A percentile compares a stretch with the other conserved stretches of the same genome.
phyloP scores from a whole-genome alignment of 2,888 invertebrate species.

The Eumacrocentrus americanus region DNA sequence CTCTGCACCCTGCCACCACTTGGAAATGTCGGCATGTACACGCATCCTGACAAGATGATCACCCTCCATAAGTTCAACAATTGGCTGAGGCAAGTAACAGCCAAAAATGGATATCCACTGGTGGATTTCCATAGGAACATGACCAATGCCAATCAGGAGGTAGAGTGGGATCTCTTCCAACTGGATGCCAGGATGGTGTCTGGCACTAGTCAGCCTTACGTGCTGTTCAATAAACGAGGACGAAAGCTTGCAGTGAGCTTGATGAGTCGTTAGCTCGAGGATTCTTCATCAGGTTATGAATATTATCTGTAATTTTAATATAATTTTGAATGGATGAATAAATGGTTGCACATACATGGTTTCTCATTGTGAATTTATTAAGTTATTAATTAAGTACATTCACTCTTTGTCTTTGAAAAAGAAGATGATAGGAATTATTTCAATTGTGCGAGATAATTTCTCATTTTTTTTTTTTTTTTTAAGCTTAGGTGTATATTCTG shows the following conservation, averaged over 20 bases:
- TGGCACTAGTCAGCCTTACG: conserved; percentile 42
- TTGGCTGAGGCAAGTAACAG: conserved; percentile 37
- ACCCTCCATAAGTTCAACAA: conserved; percentile 41
- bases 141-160: conserved; percentile 30
- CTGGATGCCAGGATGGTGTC: conserved; percentile 48
- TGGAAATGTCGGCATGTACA: conserved; percentile 41
- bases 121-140: conserved; percentile 41
- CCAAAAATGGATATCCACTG: conserved; percentile 32
- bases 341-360: no score
- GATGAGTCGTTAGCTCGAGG: no score
- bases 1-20: conserved; percentile 51
- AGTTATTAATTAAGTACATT: no score
- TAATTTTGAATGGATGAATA: no score
- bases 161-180: conserved; percentile 44
- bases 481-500: no score
- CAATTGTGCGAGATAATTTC: no score
- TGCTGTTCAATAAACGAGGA: conserved; percentile 44
- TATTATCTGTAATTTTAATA: no score
- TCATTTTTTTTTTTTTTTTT: no score
- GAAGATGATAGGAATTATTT: no score
- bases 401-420: no score
- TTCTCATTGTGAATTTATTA: no score
- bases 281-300: no score
- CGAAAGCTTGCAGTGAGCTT: conserved; percentile 40
- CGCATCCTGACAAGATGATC: conserved; percentile 30